These are phyloP conservation scores for Hepsetus odoe DNA, from an alignment of 2,113 vertebrate genomes.

Conservation along the genomic window DNA sequence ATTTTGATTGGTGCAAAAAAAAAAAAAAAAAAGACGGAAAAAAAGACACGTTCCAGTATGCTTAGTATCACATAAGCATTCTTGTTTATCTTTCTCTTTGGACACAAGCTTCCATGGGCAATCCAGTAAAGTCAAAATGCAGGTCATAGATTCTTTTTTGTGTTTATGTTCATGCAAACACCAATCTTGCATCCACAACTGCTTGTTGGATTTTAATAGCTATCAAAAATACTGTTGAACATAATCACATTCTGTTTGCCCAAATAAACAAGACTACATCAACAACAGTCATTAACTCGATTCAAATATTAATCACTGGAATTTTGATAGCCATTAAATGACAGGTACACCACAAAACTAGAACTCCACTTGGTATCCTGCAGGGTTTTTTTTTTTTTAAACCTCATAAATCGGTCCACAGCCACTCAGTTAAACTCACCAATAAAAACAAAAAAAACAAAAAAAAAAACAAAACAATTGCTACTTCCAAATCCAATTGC, in stretches of 20 bases:
- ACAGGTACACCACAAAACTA: constrained; percentile 68
- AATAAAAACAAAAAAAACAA: too few species aligned
- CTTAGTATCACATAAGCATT: background rate
- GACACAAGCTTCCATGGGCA: constrained; percentile 44
- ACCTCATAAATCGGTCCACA: constrained; percentile 62
- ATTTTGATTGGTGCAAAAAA: background rate
- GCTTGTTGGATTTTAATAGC: constrained; percentile 71
- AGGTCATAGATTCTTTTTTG: constrained; percentile 27
- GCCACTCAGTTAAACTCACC: constrained; percentile 72
- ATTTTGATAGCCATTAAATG: constrained; percentile 80
- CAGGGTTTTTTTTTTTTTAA: constrained; percentile 53
- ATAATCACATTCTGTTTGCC: constrained; percentile 53
- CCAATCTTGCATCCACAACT: constrained; percentile 47
- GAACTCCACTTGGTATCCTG: constrained; percentile 66
- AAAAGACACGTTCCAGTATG: background rate
- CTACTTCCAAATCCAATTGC: constrained; percentile 61
- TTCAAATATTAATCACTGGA: constrained; percentile 31
- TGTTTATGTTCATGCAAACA: constrained; percentile 57
- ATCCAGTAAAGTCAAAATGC: constrained; percentile 49
- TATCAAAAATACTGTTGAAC: constrained; percentile 71
- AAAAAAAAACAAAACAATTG: too few species aligned
- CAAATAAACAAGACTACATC: constrained; percentile 54
- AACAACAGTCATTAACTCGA: constrained; percentile 61
- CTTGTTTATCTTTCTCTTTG: constrained; percentile 26
- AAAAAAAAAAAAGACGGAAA: background rate